Evolutionary conservation across 1,140 invertebrate genomes (phyloP).

Genomic region (Drosophila trapezifrons): DNA sequence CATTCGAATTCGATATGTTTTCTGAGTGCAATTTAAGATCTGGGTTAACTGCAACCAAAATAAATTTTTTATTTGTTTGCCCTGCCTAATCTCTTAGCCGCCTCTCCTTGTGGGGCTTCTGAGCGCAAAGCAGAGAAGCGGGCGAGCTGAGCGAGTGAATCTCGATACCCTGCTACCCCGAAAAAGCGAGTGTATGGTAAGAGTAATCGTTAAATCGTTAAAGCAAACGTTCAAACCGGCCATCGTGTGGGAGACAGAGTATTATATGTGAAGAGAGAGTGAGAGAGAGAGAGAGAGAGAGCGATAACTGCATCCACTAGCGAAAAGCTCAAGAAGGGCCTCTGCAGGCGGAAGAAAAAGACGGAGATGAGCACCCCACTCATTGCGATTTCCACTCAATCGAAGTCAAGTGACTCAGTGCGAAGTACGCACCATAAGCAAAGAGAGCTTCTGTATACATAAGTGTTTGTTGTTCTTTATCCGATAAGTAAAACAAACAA

Average conservation of each 20-base stretch:
- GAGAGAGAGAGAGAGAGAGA: background rate
- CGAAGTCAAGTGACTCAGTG: slow-evolving; percentile 12
- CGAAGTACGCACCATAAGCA: slow-evolving; percentile 17
- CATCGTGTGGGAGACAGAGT: slow-evolving; percentile 5
- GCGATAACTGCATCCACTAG: slow-evolving; percentile 7
- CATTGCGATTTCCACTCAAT: slow-evolving; percentile 25
- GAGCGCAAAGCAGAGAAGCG: background rate
- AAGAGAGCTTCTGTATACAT: slow-evolving; percentile 60
- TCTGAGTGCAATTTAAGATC: slow-evolving; percentile 1
- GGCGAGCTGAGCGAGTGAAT: slow-evolving; percentile 2
- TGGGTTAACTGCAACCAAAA: slow-evolving; percentile 16
- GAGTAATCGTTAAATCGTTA: slow-evolving; percentile 51
- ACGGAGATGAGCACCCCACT: slow-evolving; percentile 12
- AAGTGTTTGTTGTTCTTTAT: slow-evolving; percentile 29
- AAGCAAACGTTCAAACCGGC: slow-evolving; percentile 28
- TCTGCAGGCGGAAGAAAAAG: slow-evolving; percentile 21
- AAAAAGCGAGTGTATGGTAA: slow-evolving; percentile 22
- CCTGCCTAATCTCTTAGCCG: slow-evolving; percentile 16
- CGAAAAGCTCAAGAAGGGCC: slow-evolving; percentile 39
- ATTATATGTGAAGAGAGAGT: slow-evolving; percentile 7
- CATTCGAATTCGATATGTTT: background rate
- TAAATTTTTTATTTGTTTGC: slow-evolving; percentile 27
- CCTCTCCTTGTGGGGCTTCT: background rate
- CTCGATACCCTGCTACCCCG: background rate
- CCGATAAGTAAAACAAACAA: slow-evolving; percentile 74